Evolutionary conservation across 2,797 vertebrate genomes (phyloP).

Genomic region (Sus cebifrons): DNA sequence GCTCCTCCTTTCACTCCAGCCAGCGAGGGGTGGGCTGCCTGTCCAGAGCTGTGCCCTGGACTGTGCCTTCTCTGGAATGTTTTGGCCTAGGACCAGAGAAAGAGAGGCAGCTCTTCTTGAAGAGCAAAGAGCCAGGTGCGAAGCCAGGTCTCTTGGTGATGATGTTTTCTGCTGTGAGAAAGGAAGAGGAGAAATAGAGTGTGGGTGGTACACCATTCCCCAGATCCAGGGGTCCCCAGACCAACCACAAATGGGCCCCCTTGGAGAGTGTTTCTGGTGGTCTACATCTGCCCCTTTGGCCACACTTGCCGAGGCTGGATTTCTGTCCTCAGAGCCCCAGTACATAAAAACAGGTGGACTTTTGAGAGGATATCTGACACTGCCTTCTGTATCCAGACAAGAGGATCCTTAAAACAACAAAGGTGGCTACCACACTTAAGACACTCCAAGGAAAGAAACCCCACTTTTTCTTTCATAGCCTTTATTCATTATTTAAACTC

Average conservation of each 20-base stretch:
- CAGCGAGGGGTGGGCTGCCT: not conserved
- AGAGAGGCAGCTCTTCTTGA: not conserved
- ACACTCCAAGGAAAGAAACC: not conserved
- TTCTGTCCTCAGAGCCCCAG: not conserved
- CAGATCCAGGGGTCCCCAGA: not conserved
- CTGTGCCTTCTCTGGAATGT: not conserved
- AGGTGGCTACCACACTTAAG: not conserved
- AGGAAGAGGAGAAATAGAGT: not conserved
- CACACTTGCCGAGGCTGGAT: not conserved
- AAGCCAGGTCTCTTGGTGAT: not conserved
- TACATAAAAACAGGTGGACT: not conserved
- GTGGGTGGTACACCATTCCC: fast-evolving
- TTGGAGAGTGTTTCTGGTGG: fast-evolving
- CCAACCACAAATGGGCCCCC: not conserved
- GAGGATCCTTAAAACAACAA: conserved; percentile 12
- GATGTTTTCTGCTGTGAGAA: not conserved
- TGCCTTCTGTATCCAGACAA: not conserved
- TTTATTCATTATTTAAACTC: not conserved
- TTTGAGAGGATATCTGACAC: not conserved
- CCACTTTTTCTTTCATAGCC: not conserved
- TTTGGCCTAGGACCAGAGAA: conserved; percentile 18
- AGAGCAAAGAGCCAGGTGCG: not conserved
- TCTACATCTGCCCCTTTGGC: no score
- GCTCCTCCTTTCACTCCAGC: not conserved
- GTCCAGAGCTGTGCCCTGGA: not conserved